Percentiles rank a stretch among this genome's conserved stretches.
Evolutionary conservation across 2,888 invertebrate genomes (phyloP).

Genomic region (Troides oblongomaculatus): DNA sequence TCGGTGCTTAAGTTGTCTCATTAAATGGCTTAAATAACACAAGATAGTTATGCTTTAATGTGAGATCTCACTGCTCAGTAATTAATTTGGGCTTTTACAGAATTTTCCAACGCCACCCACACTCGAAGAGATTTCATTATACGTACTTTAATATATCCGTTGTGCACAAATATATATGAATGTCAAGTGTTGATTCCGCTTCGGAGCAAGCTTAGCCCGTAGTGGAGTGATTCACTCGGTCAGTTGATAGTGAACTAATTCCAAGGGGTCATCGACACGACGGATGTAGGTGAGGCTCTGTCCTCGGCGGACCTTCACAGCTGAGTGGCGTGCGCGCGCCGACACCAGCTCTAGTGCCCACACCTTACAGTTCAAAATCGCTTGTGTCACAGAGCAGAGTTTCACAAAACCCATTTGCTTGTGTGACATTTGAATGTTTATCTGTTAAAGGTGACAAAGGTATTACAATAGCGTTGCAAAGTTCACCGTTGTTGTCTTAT

Average conservation of each 20-base stretch:
- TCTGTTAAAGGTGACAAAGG: slow-evolving; percentile 11
- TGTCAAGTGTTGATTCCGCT: too few relatives aligned
- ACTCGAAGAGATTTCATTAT: too few relatives aligned
- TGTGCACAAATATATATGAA: too few relatives aligned
- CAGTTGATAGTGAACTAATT: slow-evolving; percentile 40
- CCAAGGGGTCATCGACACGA: slow-evolving; percentile 34
- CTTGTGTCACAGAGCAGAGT: neutral
- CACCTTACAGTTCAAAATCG: slow-evolving; percentile 2
- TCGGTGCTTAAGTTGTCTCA: too few relatives aligned
- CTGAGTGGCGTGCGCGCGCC: slow-evolving; percentile 2
- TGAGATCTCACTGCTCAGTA: too few relatives aligned
- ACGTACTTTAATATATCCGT: too few relatives aligned
- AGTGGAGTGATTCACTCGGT: slow-evolving; percentile 20
- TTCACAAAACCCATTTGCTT: slow-evolving; percentile 7
- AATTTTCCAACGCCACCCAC: too few relatives aligned
- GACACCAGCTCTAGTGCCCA: neutral
- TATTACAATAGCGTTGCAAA: slow-evolving; percentile 1
- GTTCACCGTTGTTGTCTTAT: slow-evolving; percentile 5
- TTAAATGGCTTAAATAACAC: too few relatives aligned
- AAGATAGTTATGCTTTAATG: too few relatives aligned
- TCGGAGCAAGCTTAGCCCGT: neutral
- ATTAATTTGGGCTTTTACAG: too few relatives aligned
- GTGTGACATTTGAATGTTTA: slow-evolving; percentile 1
- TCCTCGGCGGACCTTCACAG: slow-evolving; percentile 31
- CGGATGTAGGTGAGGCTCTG: slow-evolving; percentile 39